Evolutionary conservation across 2,797 vertebrate species (phyloP).

Genomic region (Calcarius lapponicus): DNA sequence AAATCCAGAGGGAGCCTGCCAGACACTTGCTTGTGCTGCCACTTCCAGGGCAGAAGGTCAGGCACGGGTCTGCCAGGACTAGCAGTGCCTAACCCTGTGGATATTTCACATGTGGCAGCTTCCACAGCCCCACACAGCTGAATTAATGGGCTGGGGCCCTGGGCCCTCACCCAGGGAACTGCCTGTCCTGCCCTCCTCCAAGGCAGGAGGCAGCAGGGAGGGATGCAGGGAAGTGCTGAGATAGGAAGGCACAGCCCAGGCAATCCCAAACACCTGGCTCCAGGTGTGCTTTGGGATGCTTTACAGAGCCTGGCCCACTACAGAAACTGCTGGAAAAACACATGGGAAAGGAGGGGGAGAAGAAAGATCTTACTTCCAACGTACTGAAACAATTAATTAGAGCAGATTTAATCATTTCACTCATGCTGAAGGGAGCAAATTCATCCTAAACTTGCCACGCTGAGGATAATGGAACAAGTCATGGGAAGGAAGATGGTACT

Average conservation of each 20-base stretch:
- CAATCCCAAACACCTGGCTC: background rate
- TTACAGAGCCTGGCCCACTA: background rate
- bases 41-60: background rate
- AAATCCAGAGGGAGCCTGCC: background rate
- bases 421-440: background rate
- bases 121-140: background rate
- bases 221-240: background rate
- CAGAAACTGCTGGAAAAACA: background rate
- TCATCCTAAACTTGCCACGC: background rate
- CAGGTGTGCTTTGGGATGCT: background rate
- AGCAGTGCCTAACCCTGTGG: background rate
- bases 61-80: background rate
- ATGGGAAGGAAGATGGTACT: conserved; percentile 15
- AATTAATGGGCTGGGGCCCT: background rate
- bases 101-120: background rate
- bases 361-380: background rate
- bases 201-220: background rate
- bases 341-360: background rate
- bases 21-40: background rate
- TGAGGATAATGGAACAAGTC: conserved; percentile 9
- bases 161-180: background rate
- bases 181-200: background rate
- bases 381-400: background rate
- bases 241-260: background rate
- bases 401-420: background rate